Conservation (phyloP, 2,888 invertebrate species). For the Aricia artaxerxes region DNA sequence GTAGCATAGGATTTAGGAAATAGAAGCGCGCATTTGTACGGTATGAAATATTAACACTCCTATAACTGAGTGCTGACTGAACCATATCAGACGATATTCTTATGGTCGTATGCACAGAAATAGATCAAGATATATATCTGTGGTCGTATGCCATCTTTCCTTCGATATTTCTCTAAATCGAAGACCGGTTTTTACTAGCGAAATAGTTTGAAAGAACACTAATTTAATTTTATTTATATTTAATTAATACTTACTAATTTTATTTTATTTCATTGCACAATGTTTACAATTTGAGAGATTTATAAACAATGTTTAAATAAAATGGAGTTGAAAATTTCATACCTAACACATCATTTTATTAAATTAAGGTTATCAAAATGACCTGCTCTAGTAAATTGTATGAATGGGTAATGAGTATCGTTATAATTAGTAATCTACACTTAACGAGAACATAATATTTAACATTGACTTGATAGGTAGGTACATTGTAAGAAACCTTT, state of each 20-base stretch:
- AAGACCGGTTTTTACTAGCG: no score
- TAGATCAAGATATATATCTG: no score
- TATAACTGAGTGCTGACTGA: no score
- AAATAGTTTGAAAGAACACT: no score
- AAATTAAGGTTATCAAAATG: constrained; percentile 13
- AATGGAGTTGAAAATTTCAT: neutral
- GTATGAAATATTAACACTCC: no score
- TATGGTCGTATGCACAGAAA: no score
- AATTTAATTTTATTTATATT: neutral
- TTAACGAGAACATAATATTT: neutral
- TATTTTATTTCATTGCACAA: neutral
- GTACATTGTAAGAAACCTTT: neutral
- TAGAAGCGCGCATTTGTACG: neutral
- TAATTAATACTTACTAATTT: neutral
- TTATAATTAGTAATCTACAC: neutral
- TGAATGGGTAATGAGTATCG: neutral
- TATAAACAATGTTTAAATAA: neutral
- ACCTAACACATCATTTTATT: neutral
- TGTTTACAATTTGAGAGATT: neutral
- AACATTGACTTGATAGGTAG: neutral
- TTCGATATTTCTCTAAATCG: no score
- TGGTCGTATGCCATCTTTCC: no score
- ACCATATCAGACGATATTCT: no score
- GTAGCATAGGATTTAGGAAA: neutral
- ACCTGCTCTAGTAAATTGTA: neutral